These are phyloP conservation scores for Crambe crambe DNA, from an alignment of 37 sponge, comb jelly and placozoan species.

Conservation along the genomic window DNA sequence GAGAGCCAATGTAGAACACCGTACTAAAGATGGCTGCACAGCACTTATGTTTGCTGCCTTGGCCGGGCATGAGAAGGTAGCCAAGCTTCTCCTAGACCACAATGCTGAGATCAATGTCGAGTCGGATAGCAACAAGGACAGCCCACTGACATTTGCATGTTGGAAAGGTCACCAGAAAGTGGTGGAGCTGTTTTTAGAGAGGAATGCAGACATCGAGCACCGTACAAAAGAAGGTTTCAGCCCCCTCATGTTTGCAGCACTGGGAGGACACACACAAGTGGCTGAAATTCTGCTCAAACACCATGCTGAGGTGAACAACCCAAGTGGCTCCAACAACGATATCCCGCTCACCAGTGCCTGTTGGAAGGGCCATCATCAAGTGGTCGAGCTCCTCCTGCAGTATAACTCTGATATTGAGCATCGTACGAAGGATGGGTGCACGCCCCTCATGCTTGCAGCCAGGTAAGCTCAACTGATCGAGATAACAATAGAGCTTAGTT, in stretches of 20 bases:
- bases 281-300: conserved; percentile 86
- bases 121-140: conserved; percentile 97
- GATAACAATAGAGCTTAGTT: too few species aligned
- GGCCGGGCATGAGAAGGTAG: conserved; percentile 91
- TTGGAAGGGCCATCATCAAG: conserved; percentile 95
- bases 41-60: conserved; percentile 98
- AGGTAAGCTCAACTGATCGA: conserved; percentile 39
- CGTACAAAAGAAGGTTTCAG: conserved; percentile 98
- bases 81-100: conserved; percentile 85
- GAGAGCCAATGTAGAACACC: conserved; percentile 90
- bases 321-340: conserved; percentile 96
- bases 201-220: conserved; percentile 94
- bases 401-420: conserved; percentile 87
- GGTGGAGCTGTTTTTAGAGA: conserved; percentile 85
- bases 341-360: conserved; percentile 96
- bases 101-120: conserved; percentile 91
- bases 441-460: conserved; percentile 98
- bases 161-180: conserved; percentile 99
- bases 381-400: conserved; percentile 79
- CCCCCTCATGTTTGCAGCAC: conserved; percentile 98
- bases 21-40: conserved; percentile 98
- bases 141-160: conserved; percentile 98
- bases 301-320: conserved; percentile 83
- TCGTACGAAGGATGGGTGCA: conserved; percentile 98
- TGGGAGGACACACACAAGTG: conserved; percentile 95